Evolutionary conservation across 1,140 invertebrate species (phyloP).

Genomic region (Macrotrachela quadricornifera): DNA sequence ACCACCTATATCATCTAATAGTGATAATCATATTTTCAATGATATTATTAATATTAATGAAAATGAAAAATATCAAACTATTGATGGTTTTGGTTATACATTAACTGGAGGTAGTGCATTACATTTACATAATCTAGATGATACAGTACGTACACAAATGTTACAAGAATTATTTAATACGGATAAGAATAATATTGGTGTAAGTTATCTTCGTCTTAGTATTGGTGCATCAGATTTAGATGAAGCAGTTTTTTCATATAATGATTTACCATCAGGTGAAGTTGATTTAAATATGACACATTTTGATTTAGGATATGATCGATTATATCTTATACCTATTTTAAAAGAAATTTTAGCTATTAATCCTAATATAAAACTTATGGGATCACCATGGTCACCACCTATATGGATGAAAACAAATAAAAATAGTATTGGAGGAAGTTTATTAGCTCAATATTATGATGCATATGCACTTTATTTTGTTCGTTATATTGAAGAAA

Average conservation of each 20-base stretch:
- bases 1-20: too few relatives aligned
- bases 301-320: constrained; percentile 14
- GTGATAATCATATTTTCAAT: too few relatives aligned
- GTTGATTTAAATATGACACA: constrained; percentile 1
- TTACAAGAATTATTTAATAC: too few relatives aligned
- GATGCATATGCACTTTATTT: constrained; percentile 12
- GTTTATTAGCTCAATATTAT: not conserved
- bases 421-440: not conserved
- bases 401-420: constrained; percentile 16
- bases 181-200: not conserved
- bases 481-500: constrained; percentile 13
- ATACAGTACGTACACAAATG: too few relatives aligned
- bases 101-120: too few relatives aligned
- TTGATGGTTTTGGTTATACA: too few relatives aligned
- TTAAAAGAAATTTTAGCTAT: constrained; percentile 12
- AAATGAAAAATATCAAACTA: too few relatives aligned
- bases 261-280: not conserved
- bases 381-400: constrained; percentile 14
- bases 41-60: too few relatives aligned
- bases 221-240: not conserved
- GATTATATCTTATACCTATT: constrained; percentile 13
- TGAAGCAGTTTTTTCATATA: not conserved
- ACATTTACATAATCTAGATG: too few relatives aligned
- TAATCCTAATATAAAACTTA: constrained; percentile 12
- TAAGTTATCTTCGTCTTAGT: not conserved